These are phyloP conservation scores for Aptenodytes forsteri DNA, from an alignment of 2,113 vertebrate species.

Conservation along the genomic window DNA sequence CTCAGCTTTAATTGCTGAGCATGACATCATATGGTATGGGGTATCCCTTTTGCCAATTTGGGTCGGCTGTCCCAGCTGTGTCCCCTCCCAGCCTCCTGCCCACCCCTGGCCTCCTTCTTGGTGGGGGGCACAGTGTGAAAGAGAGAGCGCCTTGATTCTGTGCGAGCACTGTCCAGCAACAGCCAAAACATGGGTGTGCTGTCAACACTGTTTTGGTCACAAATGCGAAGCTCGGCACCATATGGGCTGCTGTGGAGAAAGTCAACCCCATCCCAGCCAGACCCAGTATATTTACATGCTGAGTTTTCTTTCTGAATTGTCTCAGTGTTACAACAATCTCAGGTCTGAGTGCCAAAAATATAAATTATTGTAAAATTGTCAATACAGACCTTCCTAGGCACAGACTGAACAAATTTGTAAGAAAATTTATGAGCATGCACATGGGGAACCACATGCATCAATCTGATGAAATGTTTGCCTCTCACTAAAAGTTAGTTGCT, in stretches of 20 bases:
- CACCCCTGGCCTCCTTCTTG: not conserved
- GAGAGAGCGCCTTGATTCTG: not conserved
- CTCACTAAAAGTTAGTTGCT: not conserved
- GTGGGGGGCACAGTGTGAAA: not conserved
- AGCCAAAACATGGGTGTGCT: not conserved
- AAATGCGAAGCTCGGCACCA: not conserved
- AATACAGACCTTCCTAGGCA: not conserved
- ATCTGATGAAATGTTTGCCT: not conserved
- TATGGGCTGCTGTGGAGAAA: not conserved
- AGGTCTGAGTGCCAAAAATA: not conserved
- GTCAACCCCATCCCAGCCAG: not conserved
- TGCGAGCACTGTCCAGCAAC: not conserved
- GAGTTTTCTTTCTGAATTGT: not conserved
- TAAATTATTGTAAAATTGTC: not conserved
- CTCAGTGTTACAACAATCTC: not conserved
- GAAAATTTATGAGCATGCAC: not conserved
- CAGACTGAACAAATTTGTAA: not conserved
- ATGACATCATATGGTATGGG: fast-evolving
- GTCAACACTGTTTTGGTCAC: not conserved
- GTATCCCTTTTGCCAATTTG: fast-evolving
- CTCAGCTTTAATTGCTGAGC: not conserved
- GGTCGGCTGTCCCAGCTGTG: not conserved
- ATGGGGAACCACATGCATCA: not conserved
- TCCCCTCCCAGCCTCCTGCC: not conserved
- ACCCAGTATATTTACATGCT: fast-evolving